A percentile compares a stretch with the other conserved stretches of the same genome.
Conservation (phyloP, 1,140 invertebrate species). For the Musca domestica region DNA sequence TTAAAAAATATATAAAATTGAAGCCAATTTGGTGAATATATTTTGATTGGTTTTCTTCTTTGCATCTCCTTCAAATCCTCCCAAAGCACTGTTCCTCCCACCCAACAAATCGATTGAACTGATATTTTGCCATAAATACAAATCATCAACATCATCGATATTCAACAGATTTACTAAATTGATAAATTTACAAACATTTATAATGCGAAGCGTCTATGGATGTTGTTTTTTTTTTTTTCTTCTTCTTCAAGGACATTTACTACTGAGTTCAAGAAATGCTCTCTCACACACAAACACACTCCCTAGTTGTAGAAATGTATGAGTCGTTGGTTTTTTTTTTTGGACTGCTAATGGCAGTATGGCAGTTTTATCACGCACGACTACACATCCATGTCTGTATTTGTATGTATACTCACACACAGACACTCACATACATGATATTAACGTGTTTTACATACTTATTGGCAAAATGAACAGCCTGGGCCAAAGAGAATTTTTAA, state of each 20-base stretch:
- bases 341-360: too few species aligned
- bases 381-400: not conserved
- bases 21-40: too few species aligned
- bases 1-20: too few species aligned
- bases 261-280: not conserved
- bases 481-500: not conserved
- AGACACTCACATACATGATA: not conserved
- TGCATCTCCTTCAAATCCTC: too few species aligned
- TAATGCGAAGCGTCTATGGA: not conserved
- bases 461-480: too few species aligned
- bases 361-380: too few species aligned
- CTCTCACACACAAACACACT: too few species aligned
- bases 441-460: too few species aligned
- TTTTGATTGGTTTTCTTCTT: too few species aligned
- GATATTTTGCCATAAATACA: conserved; percentile 9
- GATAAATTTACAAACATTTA: conserved; percentile 18
- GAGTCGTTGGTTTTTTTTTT: too few species aligned
- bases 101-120: not conserved
- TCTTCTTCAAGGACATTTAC: not conserved
- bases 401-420: not conserved
- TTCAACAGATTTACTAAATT: conserved; percentile 19
- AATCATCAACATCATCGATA: conserved; percentile 7
- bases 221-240: not conserved
- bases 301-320: too few species aligned
- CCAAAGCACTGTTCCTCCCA: not conserved